phyloP scores from a whole-genome alignment of 1,140 invertebrate species.

The Pseudomyrmex pallidus region DNA sequence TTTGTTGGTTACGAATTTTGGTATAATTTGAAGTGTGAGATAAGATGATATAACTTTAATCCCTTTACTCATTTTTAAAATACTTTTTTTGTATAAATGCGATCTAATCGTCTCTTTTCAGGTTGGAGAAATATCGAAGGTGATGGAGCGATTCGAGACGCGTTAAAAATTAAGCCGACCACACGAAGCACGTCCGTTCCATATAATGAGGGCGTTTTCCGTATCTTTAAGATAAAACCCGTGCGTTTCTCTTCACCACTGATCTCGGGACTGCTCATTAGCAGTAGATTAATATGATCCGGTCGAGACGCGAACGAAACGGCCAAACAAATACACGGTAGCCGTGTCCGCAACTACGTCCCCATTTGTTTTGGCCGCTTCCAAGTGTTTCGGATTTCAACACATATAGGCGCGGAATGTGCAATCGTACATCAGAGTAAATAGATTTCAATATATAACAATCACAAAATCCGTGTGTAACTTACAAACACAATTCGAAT shows the following conservation, averaged over 20 bases:
- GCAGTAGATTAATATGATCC: conserved; percentile 83
- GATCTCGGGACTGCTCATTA: conserved; percentile 81
- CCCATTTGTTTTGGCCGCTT: conserved; percentile 64
- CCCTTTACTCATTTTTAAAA: conserved; percentile 31
- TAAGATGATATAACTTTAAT: neutral
- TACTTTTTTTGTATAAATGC: neutral
- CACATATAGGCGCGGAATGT: conserved; percentile 4
- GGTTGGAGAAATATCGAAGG: conserved; percentile 76
- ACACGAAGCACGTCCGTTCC: conserved; percentile 54
- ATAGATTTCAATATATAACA: conserved; percentile 5
- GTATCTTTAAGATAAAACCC: conserved; percentile 73
- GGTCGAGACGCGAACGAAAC: conserved; percentile 69
- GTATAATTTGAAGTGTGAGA: too few species aligned
- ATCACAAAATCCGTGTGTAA: neutral
- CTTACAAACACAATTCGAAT: neutral
- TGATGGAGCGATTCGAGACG: conserved; percentile 79
- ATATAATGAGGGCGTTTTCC: conserved; percentile 77
- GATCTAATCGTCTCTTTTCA: conserved; percentile 52
- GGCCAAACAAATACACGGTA: conserved; percentile 79
- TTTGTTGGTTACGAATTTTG: conserved; percentile 13
- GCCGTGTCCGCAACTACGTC: conserved; percentile 69
- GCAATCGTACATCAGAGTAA: neutral
- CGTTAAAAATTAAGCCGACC: conserved; percentile 81
- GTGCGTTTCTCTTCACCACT: conserved; percentile 62
- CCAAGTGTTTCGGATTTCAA: conserved; percentile 32